Evolutionary conservation across 2,888 invertebrate genomes (phyloP), one percentile per base, ranked within the genome.

Genomic region (Tetranychus truncatus): DNA sequence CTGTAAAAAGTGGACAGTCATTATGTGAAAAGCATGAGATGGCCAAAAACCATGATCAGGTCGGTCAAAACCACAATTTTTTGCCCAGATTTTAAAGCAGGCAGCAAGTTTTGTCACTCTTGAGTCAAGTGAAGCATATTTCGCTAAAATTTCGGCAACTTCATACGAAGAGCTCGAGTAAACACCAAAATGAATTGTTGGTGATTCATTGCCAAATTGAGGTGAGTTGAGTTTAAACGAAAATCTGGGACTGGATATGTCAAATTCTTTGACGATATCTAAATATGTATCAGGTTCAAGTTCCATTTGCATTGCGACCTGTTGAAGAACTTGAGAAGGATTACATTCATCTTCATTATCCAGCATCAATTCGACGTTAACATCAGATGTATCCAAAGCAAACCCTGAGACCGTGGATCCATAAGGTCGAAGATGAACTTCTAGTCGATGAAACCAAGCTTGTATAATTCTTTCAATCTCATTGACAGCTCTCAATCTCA

Each of bases 371-470:
- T 87, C 87, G 45, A 87, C 84, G 80, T 87, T 87, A 75, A 87
- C 81, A 81, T 87, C 87, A 78, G 86, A 86, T 15, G 82, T 80
- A 46, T 81, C 81, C 77, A 85, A 84, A 7, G 86, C 86, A 82
- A 87, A 87, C 5, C 87, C 87, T 81, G 87, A 87, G 78, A 82
- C 82, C 0, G 86, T 85, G 0, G 87, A 87, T 1, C 87, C 87
- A 82, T 87, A 87, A 75, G 87, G 80, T 67, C 82, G 79, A 18
- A 87, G 21, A 69, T 55, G 15, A 15, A 55, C 15, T 15, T 15
- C 15, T 55, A 6, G 6, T 3, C 46, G 9, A 46, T 9, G 6
- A 55, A 55, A 55, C 55, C 55, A 55, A 55, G 15, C 0, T 3
- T 55, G 3, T 15, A 55, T 55, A 15, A 15, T 55, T 15, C 11